A percentile compares a stretch with the other conserved stretches of the same genome.
Conservation (phyloP, 2,113 vertebrate genomes). For the Pontoporia blainvillei region DNA sequence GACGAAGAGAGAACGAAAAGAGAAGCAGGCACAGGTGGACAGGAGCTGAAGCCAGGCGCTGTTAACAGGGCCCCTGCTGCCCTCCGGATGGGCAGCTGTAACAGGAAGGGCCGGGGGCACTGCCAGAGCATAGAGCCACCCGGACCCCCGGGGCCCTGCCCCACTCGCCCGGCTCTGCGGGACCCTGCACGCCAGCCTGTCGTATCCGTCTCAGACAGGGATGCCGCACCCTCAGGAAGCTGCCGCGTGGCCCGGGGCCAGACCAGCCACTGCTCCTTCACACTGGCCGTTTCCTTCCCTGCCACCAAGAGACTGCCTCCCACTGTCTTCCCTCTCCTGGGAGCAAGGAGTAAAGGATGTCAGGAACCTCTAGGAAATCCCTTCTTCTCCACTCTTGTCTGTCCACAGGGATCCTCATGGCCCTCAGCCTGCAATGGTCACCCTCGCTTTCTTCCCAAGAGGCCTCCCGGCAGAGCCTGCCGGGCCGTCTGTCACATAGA, state of each 20-base stretch:
- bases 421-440: not conserved
- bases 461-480: accelerated
- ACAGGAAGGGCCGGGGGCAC: not conserved
- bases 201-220: accelerated
- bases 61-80: accelerated
- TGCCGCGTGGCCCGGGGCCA: accelerated
- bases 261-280: not conserved
- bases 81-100: not conserved
- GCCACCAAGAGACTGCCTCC: not conserved
- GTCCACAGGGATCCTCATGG: accelerated
- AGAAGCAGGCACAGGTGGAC: accelerated
- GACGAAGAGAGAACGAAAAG: accelerated
- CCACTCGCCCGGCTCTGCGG: not conserved
- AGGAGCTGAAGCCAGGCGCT: not conserved
- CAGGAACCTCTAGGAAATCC: not conserved
- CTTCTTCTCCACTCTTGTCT: not conserved
- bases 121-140: not conserved
- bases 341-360: not conserved
- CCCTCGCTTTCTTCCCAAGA: not conserved
- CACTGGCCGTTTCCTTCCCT: accelerated
- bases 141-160: not conserved
- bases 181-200: not conserved
- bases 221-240: accelerated
- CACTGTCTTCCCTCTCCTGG: accelerated
- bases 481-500: accelerated